Evolutionary conservation across 2,888 invertebrate species (phyloP).

Genomic region (Macaria liturata): DNA sequence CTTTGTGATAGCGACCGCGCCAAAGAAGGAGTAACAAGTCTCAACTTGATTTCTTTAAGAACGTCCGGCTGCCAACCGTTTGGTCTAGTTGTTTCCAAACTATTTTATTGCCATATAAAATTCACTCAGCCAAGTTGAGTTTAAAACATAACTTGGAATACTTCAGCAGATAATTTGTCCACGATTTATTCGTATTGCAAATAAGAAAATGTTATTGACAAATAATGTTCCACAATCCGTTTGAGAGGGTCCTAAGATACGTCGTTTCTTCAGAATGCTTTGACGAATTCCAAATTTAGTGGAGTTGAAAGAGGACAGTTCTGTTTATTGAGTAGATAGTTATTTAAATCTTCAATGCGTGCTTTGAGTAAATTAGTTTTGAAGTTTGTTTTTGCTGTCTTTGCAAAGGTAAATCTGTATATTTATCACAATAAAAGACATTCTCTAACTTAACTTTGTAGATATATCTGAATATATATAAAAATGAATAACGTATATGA

Average conservation of each 20-base stretch:
- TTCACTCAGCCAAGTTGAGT: slow-evolving; percentile 31
- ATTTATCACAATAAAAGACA: too few species aligned
- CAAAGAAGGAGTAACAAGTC: slow-evolving; percentile 47
- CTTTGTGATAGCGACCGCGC: slow-evolving; percentile 50
- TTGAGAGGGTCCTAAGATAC: slow-evolving; percentile 45
- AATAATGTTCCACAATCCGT: slow-evolving; percentile 44
- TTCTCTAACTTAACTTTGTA: too few species aligned
- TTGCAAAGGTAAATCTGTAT: too few species aligned
- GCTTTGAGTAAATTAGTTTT: not conserved
- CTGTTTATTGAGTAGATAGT: slow-evolving; percentile 46
- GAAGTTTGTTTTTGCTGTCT: too few species aligned
- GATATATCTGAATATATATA: too few species aligned
- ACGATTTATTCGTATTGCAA: slow-evolving; percentile 32
- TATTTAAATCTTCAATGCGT: slow-evolving; percentile 33
- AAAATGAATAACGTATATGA: too few species aligned
- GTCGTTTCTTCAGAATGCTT: slow-evolving; percentile 53
- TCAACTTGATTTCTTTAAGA: slow-evolving; percentile 54
- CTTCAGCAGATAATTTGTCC: slow-evolving; percentile 27
- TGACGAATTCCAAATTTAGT: slow-evolving; percentile 52
- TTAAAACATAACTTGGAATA: slow-evolving; percentile 33
- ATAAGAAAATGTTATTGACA: slow-evolving; percentile 42
- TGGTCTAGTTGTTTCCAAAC: slow-evolving; percentile 31
- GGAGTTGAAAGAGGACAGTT: slow-evolving; percentile 43
- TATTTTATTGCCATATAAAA: slow-evolving; percentile 34
- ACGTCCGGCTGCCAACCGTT: slow-evolving; percentile 42